A percentile compares a stretch with the other conserved stretches of the same genome.
Conservation (phyloP, 2,113 vertebrate genomes). For the Campylomormyrus tamandua region DNA sequence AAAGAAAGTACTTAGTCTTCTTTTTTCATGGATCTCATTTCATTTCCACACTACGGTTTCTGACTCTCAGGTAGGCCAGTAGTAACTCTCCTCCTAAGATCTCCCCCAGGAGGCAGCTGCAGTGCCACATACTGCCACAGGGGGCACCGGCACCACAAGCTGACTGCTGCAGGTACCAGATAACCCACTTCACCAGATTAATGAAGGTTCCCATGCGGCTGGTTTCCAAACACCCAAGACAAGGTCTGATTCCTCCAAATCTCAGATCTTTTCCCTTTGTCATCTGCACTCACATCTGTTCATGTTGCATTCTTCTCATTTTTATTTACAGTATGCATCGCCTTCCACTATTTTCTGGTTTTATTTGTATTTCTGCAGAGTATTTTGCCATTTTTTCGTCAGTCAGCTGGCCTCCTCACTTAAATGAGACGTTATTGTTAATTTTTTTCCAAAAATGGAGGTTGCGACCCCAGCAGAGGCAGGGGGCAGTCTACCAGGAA, state of each 20-base stretch:
- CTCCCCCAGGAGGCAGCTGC: not conserved
- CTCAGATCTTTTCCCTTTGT: not conserved
- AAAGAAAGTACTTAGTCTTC: not conserved
- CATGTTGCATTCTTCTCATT: not conserved
- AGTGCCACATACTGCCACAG: not conserved
- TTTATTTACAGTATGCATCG: not conserved
- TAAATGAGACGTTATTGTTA: not conserved
- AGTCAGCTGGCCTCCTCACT: not conserved
- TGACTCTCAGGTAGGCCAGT: not conserved
- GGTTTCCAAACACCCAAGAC: not conserved
- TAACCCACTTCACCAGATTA: not conserved
- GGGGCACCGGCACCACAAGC: not conserved
- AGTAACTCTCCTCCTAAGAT: not conserved
- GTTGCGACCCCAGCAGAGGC: not conserved
- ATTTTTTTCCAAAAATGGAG: not conserved
- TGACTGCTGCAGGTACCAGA: not conserved
- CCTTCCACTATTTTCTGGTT: not conserved
- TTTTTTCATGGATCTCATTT: not conserved
- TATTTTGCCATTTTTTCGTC: not conserved
- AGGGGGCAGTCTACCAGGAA: not conserved
- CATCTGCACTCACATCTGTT: not conserved
- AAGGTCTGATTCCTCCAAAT: not conserved
- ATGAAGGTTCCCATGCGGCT: not conserved
- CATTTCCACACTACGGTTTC: not conserved
- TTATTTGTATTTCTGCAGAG: not conserved